A percentile compares a stretch with the other conserved stretches of the same genome.
phyloP scores from a whole-genome alignment of 2,888 invertebrate species.

The Lasioglossum lativentre region DNA sequence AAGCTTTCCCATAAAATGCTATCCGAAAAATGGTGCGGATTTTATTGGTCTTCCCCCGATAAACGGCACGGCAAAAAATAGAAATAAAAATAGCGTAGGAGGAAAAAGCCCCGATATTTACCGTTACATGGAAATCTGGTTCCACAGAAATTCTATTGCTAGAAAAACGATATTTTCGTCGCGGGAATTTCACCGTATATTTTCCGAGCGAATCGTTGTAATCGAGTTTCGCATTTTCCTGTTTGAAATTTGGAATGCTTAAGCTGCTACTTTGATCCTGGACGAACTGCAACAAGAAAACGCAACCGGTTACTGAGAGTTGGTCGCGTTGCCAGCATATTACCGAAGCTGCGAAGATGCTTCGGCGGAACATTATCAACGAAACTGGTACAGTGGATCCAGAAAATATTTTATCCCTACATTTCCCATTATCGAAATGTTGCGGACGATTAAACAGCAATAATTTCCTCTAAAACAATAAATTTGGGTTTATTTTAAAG shows the following conservation, averaged over 20 bases:
- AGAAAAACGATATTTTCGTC: background rate
- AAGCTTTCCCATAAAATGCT: background rate
- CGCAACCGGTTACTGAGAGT: too few relatives aligned
- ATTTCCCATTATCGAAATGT: too few relatives aligned
- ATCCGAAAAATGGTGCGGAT: background rate
- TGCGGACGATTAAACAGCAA: too few relatives aligned
- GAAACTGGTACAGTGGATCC: too few relatives aligned
- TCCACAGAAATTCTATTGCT: background rate
- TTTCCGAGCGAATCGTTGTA: background rate
- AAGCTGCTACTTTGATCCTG: background rate
- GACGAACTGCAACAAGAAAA: background rate
- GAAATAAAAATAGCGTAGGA: background rate
- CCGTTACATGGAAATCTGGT: background rate
- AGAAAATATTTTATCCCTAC: too few relatives aligned
- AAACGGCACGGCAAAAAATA: background rate
- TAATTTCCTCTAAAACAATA: too few relatives aligned
- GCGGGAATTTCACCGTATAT: background rate
- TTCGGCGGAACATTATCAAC: too few relatives aligned
- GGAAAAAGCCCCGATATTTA: background rate
- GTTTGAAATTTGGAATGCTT: background rate
- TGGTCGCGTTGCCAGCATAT: too few relatives aligned
- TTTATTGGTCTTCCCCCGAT: background rate
- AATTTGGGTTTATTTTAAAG: too few relatives aligned
- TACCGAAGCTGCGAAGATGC: too few relatives aligned
- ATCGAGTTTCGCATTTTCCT: conserved; percentile 47